Conservation (phyloP, 1,140 invertebrate species). For the Venustaconcha ellipsiformis region DNA sequence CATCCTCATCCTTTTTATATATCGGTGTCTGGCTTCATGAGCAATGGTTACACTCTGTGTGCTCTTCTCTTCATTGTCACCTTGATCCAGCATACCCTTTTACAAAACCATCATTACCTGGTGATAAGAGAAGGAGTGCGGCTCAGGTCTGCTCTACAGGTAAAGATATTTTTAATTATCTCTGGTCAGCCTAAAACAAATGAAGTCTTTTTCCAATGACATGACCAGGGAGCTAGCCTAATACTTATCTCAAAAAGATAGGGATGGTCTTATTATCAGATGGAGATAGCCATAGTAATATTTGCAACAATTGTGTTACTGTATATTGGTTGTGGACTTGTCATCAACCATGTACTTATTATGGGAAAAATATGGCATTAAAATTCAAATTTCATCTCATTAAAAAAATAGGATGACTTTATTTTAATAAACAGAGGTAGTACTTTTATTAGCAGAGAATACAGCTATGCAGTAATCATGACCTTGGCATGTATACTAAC, state of each 20-base stretch:
- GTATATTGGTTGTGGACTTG: not conserved
- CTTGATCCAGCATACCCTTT: constrained; percentile 82
- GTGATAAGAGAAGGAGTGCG: constrained; percentile 85
- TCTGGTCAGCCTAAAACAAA: not conserved
- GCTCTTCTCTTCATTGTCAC: constrained; percentile 79
- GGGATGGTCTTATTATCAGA: not conserved
- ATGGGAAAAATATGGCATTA: no score
- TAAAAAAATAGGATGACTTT: no score
- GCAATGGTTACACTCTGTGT: constrained; percentile 84
- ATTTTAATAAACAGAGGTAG: no score
- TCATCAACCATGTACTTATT: no score
- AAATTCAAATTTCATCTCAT: no score
- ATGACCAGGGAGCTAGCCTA: not conserved
- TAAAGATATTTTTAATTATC: constrained; percentile 29
- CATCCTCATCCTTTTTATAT: constrained; percentile 54
- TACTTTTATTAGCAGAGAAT: no score
- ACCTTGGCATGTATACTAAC: no score
- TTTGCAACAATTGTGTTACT: not conserved
- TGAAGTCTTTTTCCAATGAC: not conserved
- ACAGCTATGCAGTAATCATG: no score
- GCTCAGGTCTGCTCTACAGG: constrained; percentile 83
- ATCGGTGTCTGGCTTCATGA: constrained; percentile 74
- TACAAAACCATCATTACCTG: constrained; percentile 87
- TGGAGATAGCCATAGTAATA: not conserved
- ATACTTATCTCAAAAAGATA: not conserved